Evolutionary conservation across 2,797 vertebrate genomes (phyloP).

Genomic region (Leuciscus waleckii): DNA sequence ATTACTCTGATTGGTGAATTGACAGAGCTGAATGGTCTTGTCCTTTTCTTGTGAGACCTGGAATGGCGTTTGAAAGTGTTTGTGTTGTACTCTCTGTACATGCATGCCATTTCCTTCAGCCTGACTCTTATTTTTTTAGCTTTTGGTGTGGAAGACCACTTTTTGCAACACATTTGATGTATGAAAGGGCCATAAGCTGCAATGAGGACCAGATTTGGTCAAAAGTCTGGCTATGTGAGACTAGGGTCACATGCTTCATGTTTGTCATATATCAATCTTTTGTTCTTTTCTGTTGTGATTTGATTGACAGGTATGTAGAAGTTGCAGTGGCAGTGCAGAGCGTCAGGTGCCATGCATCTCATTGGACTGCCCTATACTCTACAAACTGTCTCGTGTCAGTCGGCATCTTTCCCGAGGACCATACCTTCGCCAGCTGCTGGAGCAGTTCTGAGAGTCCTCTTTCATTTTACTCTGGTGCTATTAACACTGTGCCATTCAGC

Average conservation of each 20-base stretch:
- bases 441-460: conserved; percentile 87
- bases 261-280: background rate
- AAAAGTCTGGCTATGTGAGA: background rate
- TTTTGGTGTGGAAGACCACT: background rate
- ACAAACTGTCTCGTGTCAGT: conserved; percentile 89
- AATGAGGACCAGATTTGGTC: background rate
- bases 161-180: background rate
- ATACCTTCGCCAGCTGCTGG: conserved; percentile 93
- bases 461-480: conserved; percentile 71
- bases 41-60: background rate
- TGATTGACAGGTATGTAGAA: conserved; percentile 87
- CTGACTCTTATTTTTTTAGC: background rate
- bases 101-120: background rate
- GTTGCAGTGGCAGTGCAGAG: conserved; percentile 88
- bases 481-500: conserved; percentile 29
- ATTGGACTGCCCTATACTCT: conserved; percentile 92
- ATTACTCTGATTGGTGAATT: background rate
- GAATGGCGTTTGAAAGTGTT: no score
- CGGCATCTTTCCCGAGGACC: conserved; percentile 91
- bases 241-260: background rate
- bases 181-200: background rate
- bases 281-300: conserved; percentile 1
- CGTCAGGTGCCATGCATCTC: conserved; percentile 90
- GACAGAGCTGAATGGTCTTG: background rate
- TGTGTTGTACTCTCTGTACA: no score